Conservation (phyloP, 2,888 invertebrate genomes). For the Drosophila prolongata region DNA sequence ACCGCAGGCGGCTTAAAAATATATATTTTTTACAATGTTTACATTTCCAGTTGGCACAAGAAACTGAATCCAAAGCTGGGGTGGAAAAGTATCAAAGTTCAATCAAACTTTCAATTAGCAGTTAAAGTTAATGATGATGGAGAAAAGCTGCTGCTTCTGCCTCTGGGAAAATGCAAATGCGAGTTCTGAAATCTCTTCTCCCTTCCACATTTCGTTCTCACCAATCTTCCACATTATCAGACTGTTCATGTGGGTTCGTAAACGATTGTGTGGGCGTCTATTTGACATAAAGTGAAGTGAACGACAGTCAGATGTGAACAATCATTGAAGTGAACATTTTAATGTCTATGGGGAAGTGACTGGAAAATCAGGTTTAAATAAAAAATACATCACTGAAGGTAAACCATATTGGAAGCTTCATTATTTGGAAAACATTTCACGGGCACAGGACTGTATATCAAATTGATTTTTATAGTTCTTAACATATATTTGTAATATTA, state of each 20-base stretch:
- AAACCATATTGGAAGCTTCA: neutral
- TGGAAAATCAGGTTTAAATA: conserved; percentile 25
- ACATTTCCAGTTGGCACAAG: conserved; percentile 31
- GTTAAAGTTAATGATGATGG: conserved; percentile 60
- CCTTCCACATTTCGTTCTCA: conserved; percentile 14
- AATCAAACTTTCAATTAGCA: conserved; percentile 71
- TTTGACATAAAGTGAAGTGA: conserved; percentile 21
- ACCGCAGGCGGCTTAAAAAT: conserved; percentile 21
- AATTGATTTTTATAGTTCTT: neutral
- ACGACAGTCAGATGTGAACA: conserved; percentile 34
- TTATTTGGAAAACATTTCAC: conserved; percentile 7
- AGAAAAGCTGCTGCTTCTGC: conserved; percentile 18
- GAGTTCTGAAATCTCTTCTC: conserved; percentile 17
- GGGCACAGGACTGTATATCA: neutral
- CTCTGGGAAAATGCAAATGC: conserved; percentile 39
- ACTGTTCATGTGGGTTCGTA: conserved; percentile 9
- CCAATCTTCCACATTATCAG: conserved; percentile 14
- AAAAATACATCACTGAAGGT: neutral
- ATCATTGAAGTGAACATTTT: conserved; percentile 19
- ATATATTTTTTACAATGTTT: conserved; percentile 31
- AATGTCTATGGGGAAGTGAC: conserved; percentile 10
- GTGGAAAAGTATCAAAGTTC: conserved; percentile 33
- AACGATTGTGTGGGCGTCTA: conserved; percentile 25
- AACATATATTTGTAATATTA: too few relatives aligned
- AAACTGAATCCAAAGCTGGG: neutral